Percentiles rank a stretch among this genome's conserved stretches.
Evolutionary conservation across 1,140 invertebrate species (phyloP).

Genomic region (Pararge aegeria): DNA sequence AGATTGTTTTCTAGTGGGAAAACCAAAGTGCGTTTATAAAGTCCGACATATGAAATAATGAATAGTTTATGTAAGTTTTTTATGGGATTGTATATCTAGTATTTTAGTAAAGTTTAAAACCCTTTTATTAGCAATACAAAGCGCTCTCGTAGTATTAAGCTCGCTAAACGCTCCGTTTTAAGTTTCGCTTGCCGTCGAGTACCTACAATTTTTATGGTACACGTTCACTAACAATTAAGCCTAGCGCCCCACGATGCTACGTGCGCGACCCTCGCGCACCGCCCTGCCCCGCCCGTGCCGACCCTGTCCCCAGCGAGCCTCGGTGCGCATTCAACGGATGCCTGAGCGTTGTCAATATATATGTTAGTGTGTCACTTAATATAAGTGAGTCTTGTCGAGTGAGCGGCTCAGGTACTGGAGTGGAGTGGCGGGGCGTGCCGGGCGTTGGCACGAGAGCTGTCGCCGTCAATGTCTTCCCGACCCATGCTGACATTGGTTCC

Average conservation of each 20-base stretch:
- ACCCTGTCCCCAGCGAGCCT: no score
- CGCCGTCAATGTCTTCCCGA: slow-evolving; percentile 59
- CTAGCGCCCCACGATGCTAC: slow-evolving; percentile 37
- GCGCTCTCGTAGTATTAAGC: no score
- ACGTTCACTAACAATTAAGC: slow-evolving; percentile 33
- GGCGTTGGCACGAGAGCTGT: slow-evolving; percentile 38
- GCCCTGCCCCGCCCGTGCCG: no score
- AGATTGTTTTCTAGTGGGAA: no score
- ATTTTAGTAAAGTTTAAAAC: no score
- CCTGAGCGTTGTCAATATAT: slow-evolving; percentile 10
- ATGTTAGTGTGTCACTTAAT: background rate
- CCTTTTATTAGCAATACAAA: no score
- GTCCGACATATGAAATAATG: no score
- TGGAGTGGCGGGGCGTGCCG: slow-evolving; percentile 13
- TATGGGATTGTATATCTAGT: no score
- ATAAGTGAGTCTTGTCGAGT: background rate
- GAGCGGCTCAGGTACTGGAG: slow-evolving; percentile 17
- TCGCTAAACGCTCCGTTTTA: no score
- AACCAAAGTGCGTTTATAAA: no score
- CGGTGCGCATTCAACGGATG: background rate
- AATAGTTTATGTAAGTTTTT: no score
- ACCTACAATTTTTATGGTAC: slow-evolving; percentile 18
- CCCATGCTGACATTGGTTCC: slow-evolving; percentile 69
- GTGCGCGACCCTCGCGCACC: background rate
- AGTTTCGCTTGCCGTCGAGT: no score